These are phyloP conservation scores for Nymphicus hollandicus DNA, from an alignment of 2,113 vertebrate genomes.

Conservation along the genomic window DNA sequence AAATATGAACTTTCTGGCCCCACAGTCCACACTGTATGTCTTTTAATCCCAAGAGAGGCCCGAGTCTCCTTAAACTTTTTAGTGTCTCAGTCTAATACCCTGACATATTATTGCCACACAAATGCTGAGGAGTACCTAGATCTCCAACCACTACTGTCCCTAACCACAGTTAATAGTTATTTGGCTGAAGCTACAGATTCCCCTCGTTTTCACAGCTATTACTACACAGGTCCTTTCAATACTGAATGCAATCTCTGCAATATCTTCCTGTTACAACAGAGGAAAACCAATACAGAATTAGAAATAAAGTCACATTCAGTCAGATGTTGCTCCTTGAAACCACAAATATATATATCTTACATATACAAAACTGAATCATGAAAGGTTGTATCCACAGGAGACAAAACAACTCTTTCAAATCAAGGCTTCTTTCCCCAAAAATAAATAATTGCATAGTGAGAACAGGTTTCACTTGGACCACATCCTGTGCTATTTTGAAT, in stretches of 20 bases:
- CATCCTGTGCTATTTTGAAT: neutral
- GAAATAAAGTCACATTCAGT: neutral
- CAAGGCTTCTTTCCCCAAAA: neutral
- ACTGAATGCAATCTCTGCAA: neutral
- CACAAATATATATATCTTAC: neutral
- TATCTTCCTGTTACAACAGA: neutral
- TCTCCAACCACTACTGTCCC: neutral
- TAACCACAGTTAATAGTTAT: neutral
- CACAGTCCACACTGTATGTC: accelerated
- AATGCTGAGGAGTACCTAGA: neutral
- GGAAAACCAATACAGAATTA: neutral
- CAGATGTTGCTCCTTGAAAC: neutral
- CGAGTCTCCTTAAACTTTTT: neutral
- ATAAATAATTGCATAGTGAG: neutral
- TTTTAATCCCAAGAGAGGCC: neutral
- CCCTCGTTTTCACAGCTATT: neutral
- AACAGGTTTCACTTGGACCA: neutral
- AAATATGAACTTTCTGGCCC: neutral
- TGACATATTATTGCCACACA: neutral
- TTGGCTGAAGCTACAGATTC: neutral
- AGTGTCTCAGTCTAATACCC: neutral
- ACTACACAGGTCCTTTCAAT: neutral
- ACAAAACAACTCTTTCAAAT: conserved; percentile 7
- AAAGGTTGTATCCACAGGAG: neutral
- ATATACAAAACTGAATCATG: neutral